Evolutionary conservation across 2,797 vertebrate species (phyloP).

Genomic region (Sebastes goodei): DNA sequence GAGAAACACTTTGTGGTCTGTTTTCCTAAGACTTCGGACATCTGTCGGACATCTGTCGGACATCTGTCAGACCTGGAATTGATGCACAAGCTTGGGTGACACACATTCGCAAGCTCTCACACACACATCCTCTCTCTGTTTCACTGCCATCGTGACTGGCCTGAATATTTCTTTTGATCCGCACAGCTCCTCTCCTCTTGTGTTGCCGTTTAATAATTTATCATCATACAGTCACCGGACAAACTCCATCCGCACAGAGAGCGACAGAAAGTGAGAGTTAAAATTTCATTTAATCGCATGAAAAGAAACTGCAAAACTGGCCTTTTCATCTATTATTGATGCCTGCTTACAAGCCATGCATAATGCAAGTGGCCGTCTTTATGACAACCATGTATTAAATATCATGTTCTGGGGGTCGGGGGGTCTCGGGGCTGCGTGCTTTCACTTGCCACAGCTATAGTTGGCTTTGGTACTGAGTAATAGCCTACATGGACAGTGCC

Average conservation of each 20-base stretch:
- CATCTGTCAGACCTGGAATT: conserved; percentile 51
- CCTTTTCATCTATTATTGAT: conserved; percentile 80
- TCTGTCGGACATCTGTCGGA: conserved; percentile 54
- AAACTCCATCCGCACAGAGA: conserved; percentile 53
- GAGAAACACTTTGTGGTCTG: conserved; percentile 6
- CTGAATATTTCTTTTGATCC: conserved; percentile 76
- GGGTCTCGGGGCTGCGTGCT: conserved; percentile 30
- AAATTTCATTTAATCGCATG: conserved; percentile 72
- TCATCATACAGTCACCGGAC: conserved; percentile 50
- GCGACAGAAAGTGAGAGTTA: conserved; percentile 52
- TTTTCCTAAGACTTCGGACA: conserved; percentile 34
- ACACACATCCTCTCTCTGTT: conserved; percentile 25
- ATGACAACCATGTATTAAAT: conserved; percentile 79
- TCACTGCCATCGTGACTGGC: conserved; percentile 45
- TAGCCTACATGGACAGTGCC: not conserved
- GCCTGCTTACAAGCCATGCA: conserved; percentile 74
- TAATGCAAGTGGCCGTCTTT: conserved; percentile 70
- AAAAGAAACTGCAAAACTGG: conserved; percentile 71
- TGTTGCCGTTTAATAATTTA: conserved; percentile 75
- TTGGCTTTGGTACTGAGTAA: conserved; percentile 20
- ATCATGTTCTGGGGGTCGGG: conserved; percentile 61
- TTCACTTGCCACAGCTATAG: conserved; percentile 36
- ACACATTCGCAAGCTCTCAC: conserved; percentile 1
- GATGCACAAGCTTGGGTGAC: conserved; percentile 35
- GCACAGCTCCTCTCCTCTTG: conserved; percentile 33